These are phyloP conservation scores for Melanotus villosus DNA, from an alignment of 2,888 invertebrate genomes.

Conservation along the genomic window DNA sequence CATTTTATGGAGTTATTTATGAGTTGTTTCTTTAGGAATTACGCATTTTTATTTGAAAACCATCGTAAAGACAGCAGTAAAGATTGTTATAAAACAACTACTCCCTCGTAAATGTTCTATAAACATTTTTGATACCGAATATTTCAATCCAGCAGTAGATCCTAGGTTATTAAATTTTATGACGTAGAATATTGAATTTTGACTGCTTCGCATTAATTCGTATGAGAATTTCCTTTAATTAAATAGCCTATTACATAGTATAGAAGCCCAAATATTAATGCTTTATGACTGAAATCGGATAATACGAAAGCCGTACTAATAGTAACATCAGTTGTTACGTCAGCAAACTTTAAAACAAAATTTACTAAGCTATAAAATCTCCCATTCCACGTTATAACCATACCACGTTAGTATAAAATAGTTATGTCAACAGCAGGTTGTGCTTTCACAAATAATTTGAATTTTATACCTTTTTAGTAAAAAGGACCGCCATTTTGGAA, in stretches of 20 bases:
- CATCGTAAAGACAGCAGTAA: constrained; percentile 13
- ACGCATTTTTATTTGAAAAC: constrained; percentile 17
- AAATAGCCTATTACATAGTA: neutral
- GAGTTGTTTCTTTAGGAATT: constrained; percentile 13
- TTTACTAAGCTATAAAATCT: too few species aligned
- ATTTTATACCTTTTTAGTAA: too few species aligned
- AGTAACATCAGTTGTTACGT: too few species aligned
- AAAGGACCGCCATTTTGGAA: too few species aligned
- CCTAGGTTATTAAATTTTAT: constrained; percentile 1
- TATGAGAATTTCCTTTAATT: neutral
- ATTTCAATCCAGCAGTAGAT: constrained; percentile 7
- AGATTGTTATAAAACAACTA: constrained; percentile 20
- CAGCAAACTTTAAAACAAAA: too few species aligned
- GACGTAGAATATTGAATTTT: neutral
- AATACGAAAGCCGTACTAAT: too few species aligned
- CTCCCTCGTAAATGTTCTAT: constrained; percentile 15
- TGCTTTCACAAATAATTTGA: too few species aligned
- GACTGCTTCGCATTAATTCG: neutral
- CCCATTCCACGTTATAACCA: too few species aligned
- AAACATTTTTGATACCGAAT: constrained; percentile 6
- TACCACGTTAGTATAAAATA: too few species aligned
- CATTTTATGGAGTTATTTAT: constrained; percentile 9
- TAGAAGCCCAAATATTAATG: neutral
- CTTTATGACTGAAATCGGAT: neutral
- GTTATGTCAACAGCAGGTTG: too few species aligned